Evolutionary conservation across 2,888 invertebrate genomes (phyloP).

Genomic region (Netelia inedita): DNA sequence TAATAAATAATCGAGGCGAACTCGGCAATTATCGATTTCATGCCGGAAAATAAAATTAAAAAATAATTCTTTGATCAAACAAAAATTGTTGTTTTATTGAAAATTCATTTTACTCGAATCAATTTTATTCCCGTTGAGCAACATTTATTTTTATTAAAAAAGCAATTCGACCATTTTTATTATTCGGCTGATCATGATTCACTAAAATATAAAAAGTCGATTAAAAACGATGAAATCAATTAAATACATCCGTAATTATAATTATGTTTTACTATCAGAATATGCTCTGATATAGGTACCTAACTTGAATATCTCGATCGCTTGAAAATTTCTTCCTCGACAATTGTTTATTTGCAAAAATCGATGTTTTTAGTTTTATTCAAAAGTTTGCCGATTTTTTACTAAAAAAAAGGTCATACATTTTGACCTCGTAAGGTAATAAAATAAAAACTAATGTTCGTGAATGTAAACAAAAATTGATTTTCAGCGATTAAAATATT

Average conservation of each 20-base stretch:
- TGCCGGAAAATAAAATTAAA: conserved; percentile 52
- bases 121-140: no score
- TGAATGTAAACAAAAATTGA: neutral
- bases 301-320: conserved; percentile 62
- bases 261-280: no score
- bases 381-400: neutral
- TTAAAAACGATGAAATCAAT: no score
- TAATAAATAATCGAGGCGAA: conserved; percentile 56
- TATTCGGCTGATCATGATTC: no score
- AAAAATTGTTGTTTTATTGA: no score
- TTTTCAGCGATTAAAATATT: neutral
- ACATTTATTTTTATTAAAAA: no score
- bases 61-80: neutral
- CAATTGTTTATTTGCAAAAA: neutral
- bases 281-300: conserved; percentile 5
- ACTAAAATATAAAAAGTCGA: no score
- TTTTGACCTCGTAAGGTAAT: neutral
- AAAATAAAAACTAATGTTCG: neutral
- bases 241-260: no score
- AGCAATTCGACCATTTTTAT: no score
- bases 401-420: neutral
- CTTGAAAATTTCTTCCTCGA: neutral
- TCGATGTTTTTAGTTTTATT: neutral
- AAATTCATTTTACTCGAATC: no score
- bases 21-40: conserved; percentile 57